Percentiles rank a stretch among this genome's conserved stretches.
These are phyloP conservation scores for Pseudococcus jackbeardsleyi DNA, from an alignment of 2,888 invertebrate genomes.

Conservation along the genomic window DNA sequence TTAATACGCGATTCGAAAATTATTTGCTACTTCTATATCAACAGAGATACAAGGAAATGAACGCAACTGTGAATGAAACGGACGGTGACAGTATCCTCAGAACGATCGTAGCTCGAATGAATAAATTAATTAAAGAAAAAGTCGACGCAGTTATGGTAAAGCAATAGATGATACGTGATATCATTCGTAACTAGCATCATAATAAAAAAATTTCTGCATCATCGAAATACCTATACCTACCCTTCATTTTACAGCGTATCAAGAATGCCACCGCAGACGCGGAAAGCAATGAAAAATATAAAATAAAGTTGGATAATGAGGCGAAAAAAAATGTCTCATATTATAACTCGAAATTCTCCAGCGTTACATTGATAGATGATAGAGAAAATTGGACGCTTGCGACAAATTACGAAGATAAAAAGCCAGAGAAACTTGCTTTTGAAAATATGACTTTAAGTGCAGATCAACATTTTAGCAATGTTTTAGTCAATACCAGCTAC, in stretches of 20 bases:
- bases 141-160: slow-evolving; percentile 88
- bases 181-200: no score
- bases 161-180: neutral
- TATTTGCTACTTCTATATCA: slow-evolving; percentile 65
- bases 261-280: slow-evolving; percentile 80
- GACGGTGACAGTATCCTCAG: slow-evolving; percentile 84
- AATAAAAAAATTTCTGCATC: no score
- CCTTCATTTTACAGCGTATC: slow-evolving; percentile 75
- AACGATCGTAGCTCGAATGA: slow-evolving; percentile 85
- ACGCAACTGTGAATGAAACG: slow-evolving; percentile 83
- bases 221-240: neutral
- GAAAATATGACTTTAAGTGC: slow-evolving; percentile 66
- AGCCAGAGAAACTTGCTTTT: slow-evolving; percentile 10
- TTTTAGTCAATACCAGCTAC: slow-evolving; percentile 82
- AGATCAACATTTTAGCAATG: slow-evolving; percentile 81
- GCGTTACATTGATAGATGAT: slow-evolving; percentile 68
- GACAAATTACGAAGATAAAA: neutral
- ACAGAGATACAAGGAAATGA: slow-evolving; percentile 84
- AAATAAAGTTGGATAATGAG: neutral
- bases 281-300: slow-evolving; percentile 70
- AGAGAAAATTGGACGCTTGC: neutral
- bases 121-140: slow-evolving; percentile 87
- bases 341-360: slow-evolving; percentile 86
- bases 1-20: neutral
- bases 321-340: slow-evolving; percentile 77